phyloP scores from a whole-genome alignment of 2,113 vertebrate species.

The Pseudorhombus dupliciocellatus region DNA sequence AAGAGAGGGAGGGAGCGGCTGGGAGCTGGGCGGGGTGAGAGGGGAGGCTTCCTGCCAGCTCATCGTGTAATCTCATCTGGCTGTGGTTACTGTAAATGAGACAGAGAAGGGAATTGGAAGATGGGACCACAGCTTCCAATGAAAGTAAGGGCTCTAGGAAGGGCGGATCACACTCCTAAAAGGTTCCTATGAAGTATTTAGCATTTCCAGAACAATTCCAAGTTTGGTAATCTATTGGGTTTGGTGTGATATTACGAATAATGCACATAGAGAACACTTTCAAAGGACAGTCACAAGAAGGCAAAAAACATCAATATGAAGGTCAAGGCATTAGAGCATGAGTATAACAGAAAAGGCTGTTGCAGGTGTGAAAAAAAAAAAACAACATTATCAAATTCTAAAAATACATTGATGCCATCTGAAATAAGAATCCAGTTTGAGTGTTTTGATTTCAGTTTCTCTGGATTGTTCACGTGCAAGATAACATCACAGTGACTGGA shows the following conservation, averaged over 20 bases:
- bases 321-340: too few species aligned
- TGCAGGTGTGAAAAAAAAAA: too few species aligned
- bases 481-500: background rate
- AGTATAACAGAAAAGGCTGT: too few species aligned
- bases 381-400: background rate
- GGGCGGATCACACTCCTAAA: slow-evolving; percentile 28
- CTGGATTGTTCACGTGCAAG: background rate
- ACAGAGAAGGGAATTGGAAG: slow-evolving; percentile 60
- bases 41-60: slow-evolving; percentile 60
- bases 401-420: background rate
- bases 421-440: too few species aligned
- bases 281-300: too few species aligned
- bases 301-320: too few species aligned
- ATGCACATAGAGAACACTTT: too few species aligned
- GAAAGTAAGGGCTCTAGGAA: slow-evolving; percentile 70
- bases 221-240: slow-evolving; percentile 56
- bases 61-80: slow-evolving; percentile 70
- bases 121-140: slow-evolving; percentile 46
- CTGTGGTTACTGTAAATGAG: slow-evolving; percentile 75
- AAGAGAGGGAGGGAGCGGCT: slow-evolving; percentile 26
- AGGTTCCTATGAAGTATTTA: slow-evolving; percentile 39
- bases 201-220: slow-evolving; percentile 53
- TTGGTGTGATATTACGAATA: too few species aligned
- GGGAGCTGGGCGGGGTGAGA: slow-evolving; percentile 51
- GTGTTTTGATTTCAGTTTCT: background rate